These are phyloP conservation scores for Mimas tiliae DNA, from an alignment of 2,888 invertebrate genomes.

Conservation along the genomic window DNA sequence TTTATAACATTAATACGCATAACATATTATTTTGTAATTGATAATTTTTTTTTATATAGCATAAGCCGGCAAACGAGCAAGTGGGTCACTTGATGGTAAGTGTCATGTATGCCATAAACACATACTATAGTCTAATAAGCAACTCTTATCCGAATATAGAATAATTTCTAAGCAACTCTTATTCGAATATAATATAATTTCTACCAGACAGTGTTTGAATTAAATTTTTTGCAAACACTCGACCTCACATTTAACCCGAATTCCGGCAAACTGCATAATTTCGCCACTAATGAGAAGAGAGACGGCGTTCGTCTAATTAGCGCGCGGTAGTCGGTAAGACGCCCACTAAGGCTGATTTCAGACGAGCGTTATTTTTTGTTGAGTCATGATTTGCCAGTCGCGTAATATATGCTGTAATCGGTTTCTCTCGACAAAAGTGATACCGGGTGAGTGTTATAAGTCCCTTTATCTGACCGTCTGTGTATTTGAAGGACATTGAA, in stretches of 20 bases:
- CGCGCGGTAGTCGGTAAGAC: conserved; percentile 75
- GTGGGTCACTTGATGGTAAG: too few species aligned
- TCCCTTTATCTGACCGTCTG: too few species aligned
- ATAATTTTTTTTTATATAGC: too few species aligned
- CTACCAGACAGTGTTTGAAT: not conserved
- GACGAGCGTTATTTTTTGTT: not conserved
- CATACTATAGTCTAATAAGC: conserved; percentile 5
- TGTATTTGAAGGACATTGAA: too few species aligned
- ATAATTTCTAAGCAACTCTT: not conserved
- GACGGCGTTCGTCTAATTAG: conserved; percentile 81
- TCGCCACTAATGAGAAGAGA: conserved; percentile 82
- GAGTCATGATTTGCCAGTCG: not conserved
- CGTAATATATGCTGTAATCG: not conserved
- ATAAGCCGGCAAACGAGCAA: too few species aligned
- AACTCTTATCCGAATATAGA: conserved; percentile 14
- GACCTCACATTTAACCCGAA: conserved; percentile 79
- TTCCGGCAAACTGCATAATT: conserved; percentile 81
- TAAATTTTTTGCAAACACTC: conserved; percentile 38
- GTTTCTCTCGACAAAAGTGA: not conserved
- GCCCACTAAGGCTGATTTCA: conserved; percentile 57
- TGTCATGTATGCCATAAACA: too few species aligned
- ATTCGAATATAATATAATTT: conserved; percentile 10
- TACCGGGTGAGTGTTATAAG: too few species aligned
- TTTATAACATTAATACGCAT: too few species aligned
- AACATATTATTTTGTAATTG: too few species aligned